A percentile compares a stretch with the other conserved stretches of the same genome.
phyloP scores from a whole-genome alignment of 2,888 invertebrate species.

The Nomada ferruginata region DNA sequence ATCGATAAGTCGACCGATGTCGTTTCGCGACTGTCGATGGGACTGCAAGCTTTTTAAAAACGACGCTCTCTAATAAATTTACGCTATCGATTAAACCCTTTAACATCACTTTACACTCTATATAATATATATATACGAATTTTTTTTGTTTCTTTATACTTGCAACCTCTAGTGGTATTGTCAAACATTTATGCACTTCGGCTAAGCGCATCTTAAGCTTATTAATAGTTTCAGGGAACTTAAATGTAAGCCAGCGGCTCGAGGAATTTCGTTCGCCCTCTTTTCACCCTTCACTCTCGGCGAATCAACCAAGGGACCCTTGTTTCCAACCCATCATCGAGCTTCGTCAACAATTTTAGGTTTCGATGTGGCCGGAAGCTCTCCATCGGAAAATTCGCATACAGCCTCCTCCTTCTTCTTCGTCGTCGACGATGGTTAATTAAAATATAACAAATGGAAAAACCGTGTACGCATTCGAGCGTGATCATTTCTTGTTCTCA shows the following conservation, averaged over 20 bases:
- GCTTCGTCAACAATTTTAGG: conserved; percentile 41
- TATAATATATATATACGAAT: conserved; percentile 63
- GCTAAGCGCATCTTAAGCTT: conserved; percentile 78
- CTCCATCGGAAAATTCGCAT: conserved; percentile 25
- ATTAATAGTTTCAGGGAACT: conserved; percentile 65
- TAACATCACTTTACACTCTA: conserved; percentile 70
- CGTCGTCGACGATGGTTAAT: conserved; percentile 37
- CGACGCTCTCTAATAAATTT: conserved; percentile 51
- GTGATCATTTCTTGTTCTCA: not conserved
- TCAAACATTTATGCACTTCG: conserved; percentile 80
- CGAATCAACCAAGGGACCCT: conserved; percentile 14
- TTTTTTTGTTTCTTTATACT: conserved; percentile 53
- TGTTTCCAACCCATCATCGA: not conserved
- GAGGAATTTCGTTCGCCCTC: conserved; percentile 37
- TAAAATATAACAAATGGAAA: conserved; percentile 21
- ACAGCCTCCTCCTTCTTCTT: not conserved
- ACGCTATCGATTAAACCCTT: conserved; percentile 59
- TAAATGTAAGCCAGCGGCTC: conserved; percentile 56
- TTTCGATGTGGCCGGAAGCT: not conserved
- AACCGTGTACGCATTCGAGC: not conserved
- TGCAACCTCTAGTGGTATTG: conserved; percentile 81
- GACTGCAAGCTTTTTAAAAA: conserved; percentile 58
- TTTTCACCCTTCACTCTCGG: not conserved
- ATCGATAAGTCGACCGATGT: conserved; percentile 53
- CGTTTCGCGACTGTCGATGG: conserved; percentile 39